phyloP scores from a whole-genome alignment of 1,140 invertebrate species.

The Saccostrea cuccullata region DNA sequence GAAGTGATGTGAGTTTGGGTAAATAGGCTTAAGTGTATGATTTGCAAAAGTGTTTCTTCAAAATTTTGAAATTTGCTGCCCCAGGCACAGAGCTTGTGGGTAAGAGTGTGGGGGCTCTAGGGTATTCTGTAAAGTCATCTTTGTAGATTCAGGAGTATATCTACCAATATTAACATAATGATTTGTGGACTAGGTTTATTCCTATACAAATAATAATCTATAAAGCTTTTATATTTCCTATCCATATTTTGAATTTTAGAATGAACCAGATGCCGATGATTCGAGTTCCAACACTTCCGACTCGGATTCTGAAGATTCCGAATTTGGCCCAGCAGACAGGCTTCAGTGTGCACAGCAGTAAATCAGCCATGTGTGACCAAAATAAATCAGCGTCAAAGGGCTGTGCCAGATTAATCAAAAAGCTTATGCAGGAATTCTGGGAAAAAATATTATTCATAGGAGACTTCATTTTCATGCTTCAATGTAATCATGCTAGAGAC shows the following conservation, averaged over 20 bases:
- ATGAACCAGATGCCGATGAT: conserved; percentile 59
- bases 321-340: conserved; percentile 61
- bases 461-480: neutral
- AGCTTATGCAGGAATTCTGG: conserved; percentile 7
- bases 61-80: too few relatives aligned
- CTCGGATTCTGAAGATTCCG: conserved; percentile 63
- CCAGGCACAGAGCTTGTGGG: too few relatives aligned
- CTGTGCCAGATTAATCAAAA: conserved; percentile 25
- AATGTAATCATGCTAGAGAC: neutral
- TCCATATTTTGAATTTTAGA: neutral
- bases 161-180: too few relatives aligned
- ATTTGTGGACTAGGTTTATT: too few relatives aligned
- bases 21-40: too few relatives aligned
- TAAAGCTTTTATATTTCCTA: too few relatives aligned
- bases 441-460: neutral
- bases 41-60: too few relatives aligned
- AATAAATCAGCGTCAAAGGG: neutral
- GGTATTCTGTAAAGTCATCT: too few relatives aligned
- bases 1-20: too few relatives aligned
- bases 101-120: too few relatives aligned
- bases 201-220: too few relatives aligned
- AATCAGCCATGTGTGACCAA: neutral
- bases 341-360: conserved; percentile 70
- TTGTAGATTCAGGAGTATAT: too few relatives aligned
- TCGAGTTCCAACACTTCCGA: conserved; percentile 67